Conservation (phyloP, 2,113 vertebrate species). For the Otus sunia region DNA sequence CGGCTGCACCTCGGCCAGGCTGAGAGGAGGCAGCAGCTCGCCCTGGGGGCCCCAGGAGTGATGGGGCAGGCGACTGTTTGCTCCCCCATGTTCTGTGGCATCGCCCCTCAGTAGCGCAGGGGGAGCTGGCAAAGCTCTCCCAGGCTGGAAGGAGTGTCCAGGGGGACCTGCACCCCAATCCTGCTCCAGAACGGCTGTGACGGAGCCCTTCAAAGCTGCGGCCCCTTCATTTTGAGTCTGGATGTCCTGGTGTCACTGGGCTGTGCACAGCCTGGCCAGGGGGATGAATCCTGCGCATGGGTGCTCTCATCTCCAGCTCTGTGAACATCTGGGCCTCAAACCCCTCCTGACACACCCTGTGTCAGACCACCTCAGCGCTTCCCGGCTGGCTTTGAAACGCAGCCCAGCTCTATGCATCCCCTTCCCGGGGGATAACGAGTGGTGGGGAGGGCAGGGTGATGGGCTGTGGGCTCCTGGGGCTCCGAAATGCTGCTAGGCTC, state of each 20-base stretch:
- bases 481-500: not conserved
- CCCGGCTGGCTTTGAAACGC: not conserved
- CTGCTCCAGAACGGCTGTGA: rapidly evolving
- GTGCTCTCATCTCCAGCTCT: not conserved
- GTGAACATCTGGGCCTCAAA: not conserved
- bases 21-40: not conserved
- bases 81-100: rapidly evolving
- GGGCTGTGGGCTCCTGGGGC: not conserved
- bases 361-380: rapidly evolving
- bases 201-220: not conserved
- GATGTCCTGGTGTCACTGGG: not conserved
- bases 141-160: not conserved
- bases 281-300: rapidly evolving
- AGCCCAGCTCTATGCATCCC: not conserved
- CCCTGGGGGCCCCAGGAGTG: rapidly evolving
- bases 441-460: not conserved
- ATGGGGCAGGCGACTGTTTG: not conserved
- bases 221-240: not conserved
- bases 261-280: not conserved
- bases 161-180: not conserved
- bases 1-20: rapidly evolving
- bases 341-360: rapidly evolving
- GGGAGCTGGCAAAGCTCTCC: not conserved
- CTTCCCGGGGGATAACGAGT: not conserved
- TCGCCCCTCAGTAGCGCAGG: not conserved